A percentile compares a stretch with the other conserved stretches of the same genome.
Evolutionary conservation across 1,140 invertebrate genomes (phyloP).

Genomic region (Sweltsa coloradensis): DNA sequence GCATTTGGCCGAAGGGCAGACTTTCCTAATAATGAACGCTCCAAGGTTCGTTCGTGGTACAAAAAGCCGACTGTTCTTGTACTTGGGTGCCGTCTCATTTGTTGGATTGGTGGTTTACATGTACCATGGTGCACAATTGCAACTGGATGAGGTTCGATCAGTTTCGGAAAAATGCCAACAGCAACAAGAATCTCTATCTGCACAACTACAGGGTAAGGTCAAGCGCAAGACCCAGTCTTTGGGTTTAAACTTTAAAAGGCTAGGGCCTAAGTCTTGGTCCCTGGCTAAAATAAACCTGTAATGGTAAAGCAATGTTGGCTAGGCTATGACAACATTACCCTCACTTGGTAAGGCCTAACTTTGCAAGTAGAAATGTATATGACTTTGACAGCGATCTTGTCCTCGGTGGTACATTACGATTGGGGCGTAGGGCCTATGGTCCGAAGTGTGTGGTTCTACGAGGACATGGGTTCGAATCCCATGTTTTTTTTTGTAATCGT

Average conservation of each 20-base stretch:
- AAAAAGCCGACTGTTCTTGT: slow-evolving; percentile 22
- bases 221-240: neutral
- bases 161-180: slow-evolving; percentile 30
- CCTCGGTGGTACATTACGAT: too few relatives aligned
- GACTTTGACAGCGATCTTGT: neutral
- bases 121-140: slow-evolving; percentile 28
- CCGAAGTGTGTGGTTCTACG: too few relatives aligned
- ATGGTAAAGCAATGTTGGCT: too few relatives aligned
- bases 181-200: slow-evolving; percentile 32
- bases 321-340: too few relatives aligned
- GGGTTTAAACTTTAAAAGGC: too few relatives aligned
- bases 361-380: neutral
- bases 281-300: too few relatives aligned
- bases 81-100: slow-evolving; percentile 24
- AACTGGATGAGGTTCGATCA: slow-evolving; percentile 30
- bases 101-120: slow-evolving; percentile 28
- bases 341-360: neutral
- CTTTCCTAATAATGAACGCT: slow-evolving; percentile 6
- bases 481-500: too few relatives aligned
- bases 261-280: too few relatives aligned
- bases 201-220: slow-evolving; percentile 31
- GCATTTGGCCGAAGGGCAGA: neutral
- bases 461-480: too few relatives aligned
- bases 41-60: slow-evolving; percentile 7
- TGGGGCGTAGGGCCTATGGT: too few relatives aligned